A percentile compares a stretch with the other conserved stretches of the same genome.
Conservation (phyloP, 2,797 vertebrate species). For the Cuniculus paca region DNA sequence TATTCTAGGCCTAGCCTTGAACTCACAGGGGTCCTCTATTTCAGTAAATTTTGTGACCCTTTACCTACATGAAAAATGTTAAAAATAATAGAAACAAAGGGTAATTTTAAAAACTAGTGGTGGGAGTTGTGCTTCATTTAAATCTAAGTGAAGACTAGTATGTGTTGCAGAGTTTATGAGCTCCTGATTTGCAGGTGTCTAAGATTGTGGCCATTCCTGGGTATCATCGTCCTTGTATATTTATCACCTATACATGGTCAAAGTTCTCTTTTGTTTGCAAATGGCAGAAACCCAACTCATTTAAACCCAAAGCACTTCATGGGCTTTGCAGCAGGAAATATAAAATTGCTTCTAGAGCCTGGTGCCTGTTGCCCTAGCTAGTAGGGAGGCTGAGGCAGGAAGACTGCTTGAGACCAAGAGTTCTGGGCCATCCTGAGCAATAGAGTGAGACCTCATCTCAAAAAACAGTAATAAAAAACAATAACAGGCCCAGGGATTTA, state of each 20-base stretch:
- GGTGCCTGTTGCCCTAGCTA: too few species aligned
- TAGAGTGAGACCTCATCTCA: not conserved
- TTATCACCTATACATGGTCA: not conserved
- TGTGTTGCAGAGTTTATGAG: not conserved
- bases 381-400: not conserved
- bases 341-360: not conserved
- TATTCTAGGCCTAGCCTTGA: not conserved
- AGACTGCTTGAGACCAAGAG: not conserved
- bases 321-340: not conserved
- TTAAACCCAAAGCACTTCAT: not conserved
- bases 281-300: not conserved
- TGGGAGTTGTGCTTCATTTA: not conserved
- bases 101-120: not conserved
- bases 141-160: not conserved
- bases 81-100: not conserved
- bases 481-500: too few species aligned
- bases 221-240: not conserved
- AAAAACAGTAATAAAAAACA: not conserved
- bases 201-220: not conserved
- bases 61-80: not conserved
- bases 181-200: not conserved
- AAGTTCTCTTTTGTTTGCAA: conserved; percentile 29
- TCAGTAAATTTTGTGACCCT: not conserved
- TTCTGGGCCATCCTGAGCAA: not conserved
- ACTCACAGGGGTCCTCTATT: not conserved